Evolutionary conservation across 1,140 invertebrate genomes (phyloP).

Genomic region (Yoshiicerus persimilis): DNA sequence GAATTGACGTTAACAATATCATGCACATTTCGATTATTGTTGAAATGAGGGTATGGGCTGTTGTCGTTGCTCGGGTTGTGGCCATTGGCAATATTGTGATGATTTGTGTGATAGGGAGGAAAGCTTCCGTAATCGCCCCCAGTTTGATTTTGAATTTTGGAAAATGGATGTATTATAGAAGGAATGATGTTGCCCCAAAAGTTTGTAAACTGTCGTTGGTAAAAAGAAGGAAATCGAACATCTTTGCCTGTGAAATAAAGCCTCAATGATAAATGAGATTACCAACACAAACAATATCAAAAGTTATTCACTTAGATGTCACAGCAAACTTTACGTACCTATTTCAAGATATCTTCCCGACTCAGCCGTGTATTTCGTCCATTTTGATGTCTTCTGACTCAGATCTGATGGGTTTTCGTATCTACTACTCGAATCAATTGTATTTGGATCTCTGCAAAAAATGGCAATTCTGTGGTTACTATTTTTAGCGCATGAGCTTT

Average conservation of each 20-base stretch:
- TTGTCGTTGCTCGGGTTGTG: background rate
- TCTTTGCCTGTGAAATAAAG: conserved; percentile 33
- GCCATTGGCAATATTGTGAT: background rate
- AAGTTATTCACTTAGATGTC: too few species aligned
- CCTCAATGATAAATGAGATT: background rate
- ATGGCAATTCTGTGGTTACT: too few species aligned
- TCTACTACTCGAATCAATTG: conserved; percentile 31
- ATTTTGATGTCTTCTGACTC: background rate
- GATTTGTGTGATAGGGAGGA: background rate
- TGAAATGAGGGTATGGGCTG: background rate
- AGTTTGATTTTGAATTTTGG: background rate
- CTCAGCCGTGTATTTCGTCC: conserved; percentile 38
- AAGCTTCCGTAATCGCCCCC: background rate
- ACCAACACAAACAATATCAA: background rate
- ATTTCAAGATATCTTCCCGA: conserved; percentile 44
- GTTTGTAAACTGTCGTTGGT: background rate
- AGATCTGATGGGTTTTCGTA: background rate
- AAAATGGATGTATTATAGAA: conserved; percentile 34
- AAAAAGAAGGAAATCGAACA: conserved; percentile 34
- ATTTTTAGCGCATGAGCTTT: too few species aligned
- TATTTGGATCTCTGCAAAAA: conserved; percentile 43
- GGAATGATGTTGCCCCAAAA: conserved; percentile 42
- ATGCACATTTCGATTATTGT: background rate
- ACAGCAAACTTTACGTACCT: conserved; percentile 24
- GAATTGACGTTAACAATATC: background rate